Base-by-base conservation (phyloP, 2,888 invertebrate genomes). In the Scrobipalpa atriplicella region DNA sequence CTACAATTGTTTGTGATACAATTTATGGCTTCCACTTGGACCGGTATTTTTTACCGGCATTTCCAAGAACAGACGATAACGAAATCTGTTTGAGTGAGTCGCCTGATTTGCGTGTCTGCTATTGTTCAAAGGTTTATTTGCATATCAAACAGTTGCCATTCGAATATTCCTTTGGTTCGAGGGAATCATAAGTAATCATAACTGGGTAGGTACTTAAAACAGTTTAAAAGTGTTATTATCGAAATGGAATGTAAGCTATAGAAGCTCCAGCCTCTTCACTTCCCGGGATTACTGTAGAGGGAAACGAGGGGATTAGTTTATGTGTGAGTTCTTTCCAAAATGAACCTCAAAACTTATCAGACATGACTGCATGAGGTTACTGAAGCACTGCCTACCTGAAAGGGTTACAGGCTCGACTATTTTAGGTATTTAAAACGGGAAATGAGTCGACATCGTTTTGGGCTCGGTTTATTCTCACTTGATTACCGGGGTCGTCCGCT, bases 391-490 rank as follows among this genome's bases (percentile, higher is more conserved):
- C 29, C 29, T 29, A 29, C 29, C 29, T 5, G 2, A 5, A 29
- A 29, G 29, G 29, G 5, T 5, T 29, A 29, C 29, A 29, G 29
- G 29, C 29, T 2, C 5, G 29, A 29, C 5, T 29, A 29, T 29
- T 29, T 3, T 3, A 29, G 29, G 29, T 29, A 29, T 77, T 78
- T 76, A 68, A 72, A 73, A 70, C 73, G 65, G 68, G 73, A 76
- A 72, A 75, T 72, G 74, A 75, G 72, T 74, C 74, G 76, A 74
- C 75, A 76, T 75, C 78, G 77, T 79, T 75, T 82, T 72, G 76
- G 75, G 76, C 73, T 72, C 70, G 68, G 77, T 78, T 81, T 82
- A 80, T 82, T 80, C 76, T 75, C 80, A 81, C 79, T 80, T 79
- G 77, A 75, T 78, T 61, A 77, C 73, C 72, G 74, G 78, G 78